Evolutionary conservation across 1,140 invertebrate genomes (phyloP), one percentile per base, ranked within the genome.

Genomic region (Drosophila chauvacae): DNA sequence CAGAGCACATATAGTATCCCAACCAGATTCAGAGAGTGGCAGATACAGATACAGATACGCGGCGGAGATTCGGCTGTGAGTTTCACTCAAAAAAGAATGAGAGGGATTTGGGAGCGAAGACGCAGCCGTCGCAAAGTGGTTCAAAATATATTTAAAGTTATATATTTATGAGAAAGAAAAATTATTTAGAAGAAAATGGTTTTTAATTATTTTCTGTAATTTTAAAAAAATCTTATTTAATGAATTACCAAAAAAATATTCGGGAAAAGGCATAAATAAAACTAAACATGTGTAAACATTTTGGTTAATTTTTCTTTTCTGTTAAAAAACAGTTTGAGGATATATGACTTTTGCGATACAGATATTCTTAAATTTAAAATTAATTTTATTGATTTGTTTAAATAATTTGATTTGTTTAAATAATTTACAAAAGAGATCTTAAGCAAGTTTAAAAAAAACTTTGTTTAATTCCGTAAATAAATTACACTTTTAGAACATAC

Each of bases 31-130:
- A 3, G 41, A 62, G 28, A 71, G 18, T 35, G 20, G 57, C 41
- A 39, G 50, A 62, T 39, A 60, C 63, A 58, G 56, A 71, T 44
- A 57, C 65, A 83, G 58, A 63, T 47, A 65, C 53, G 37, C 26
- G 33, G 53, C 55, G 50, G 35, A 55, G 80, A 84, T 81, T 84
- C 28, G 42, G 57, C 57, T 28, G 30, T 39, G 80, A 84, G 81
- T 84, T 84, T 80, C 77, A 84, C 81, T 84, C 81, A 75, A 64
- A 37, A 55, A 37, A 55, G 30, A 37, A 55, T 30, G 53, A 55
- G 53, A 55, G 51, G 33, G 33, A 9, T 37, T 53, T 20, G 51
- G 64, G 80, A 83, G 64, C 62, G 80, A 7, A 51, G 37, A 47
- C 51, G 50, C 50, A 61, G 45, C 59, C 53, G 23, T 55, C 53